A percentile compares a stretch with the other conserved stretches of the same genome.
Conservation (phyloP, 2,797 vertebrate genomes). For the Diceros bicornis region DNA sequence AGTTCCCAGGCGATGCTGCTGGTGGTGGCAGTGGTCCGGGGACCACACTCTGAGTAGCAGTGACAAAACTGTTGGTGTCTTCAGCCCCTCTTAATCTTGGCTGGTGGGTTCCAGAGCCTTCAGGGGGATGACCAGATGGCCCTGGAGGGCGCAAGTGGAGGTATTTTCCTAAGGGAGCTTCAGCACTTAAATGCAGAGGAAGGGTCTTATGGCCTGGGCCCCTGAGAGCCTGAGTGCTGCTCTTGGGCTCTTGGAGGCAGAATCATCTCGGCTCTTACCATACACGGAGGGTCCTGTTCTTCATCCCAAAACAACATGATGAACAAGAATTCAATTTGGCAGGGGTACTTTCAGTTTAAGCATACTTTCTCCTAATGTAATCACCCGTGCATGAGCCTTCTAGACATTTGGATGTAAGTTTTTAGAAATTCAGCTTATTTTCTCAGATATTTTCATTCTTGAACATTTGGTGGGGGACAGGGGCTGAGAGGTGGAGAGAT, state of each 20-base stretch:
- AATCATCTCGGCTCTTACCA: slow-evolving; percentile 80
- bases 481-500: not conserved
- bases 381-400: slow-evolving; percentile 87
- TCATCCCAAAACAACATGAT: slow-evolving; percentile 91
- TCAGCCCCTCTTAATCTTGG: not conserved
- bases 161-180: slow-evolving; percentile 76
- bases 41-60: not conserved
- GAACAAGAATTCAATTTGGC: slow-evolving; percentile 89
- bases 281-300: slow-evolving; percentile 83
- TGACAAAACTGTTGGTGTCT: not conserved
- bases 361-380: slow-evolving; percentile 89
- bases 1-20: not conserved
- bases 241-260: fast-evolving
- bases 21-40: not conserved
- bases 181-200: slow-evolving; percentile 60
- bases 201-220: not conserved
- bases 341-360: slow-evolving; percentile 91
- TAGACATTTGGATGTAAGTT: not conserved
- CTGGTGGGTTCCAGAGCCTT: not conserved
- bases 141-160: slow-evolving; percentile 71
- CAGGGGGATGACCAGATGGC: not conserved
- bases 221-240: not conserved
- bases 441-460: slow-evolving; percentile 55
- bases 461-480: not conserved
- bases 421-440: slow-evolving; percentile 62